Percentiles rank a stretch among this genome's conserved stretches.
phyloP scores from a whole-genome alignment of 2,113 vertebrate species.

The Chlamydotis undulata region DNA sequence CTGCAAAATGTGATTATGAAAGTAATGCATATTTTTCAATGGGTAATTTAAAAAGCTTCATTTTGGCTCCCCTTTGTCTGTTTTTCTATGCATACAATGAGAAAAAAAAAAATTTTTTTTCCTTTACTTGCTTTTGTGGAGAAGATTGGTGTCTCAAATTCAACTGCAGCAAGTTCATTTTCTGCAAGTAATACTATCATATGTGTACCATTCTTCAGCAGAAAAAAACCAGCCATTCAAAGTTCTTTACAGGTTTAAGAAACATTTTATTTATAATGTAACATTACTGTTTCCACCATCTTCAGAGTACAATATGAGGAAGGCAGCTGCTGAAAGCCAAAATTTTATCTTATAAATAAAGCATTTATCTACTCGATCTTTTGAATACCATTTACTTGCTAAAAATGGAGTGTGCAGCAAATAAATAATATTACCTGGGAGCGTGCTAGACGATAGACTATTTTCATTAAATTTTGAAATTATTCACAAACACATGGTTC shows the following conservation, averaged over 20 bases:
- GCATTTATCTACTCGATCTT: background rate
- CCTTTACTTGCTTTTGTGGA: background rate
- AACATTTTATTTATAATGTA: slow-evolving; percentile 19
- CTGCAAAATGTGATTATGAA: background rate
- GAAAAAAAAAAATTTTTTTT: background rate
- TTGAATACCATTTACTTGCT: slow-evolving; percentile 27
- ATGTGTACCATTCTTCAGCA: background rate
- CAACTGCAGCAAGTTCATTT: background rate
- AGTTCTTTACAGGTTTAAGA: background rate
- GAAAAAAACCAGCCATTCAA: background rate
- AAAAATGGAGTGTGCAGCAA: background rate
- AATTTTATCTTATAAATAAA: slow-evolving; percentile 26
- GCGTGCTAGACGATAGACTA: background rate
- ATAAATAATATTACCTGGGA: background rate
- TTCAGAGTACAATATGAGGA: background rate
- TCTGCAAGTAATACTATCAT: background rate
- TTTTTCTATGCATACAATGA: background rate
- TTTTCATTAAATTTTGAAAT: background rate
- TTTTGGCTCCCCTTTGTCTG: background rate
- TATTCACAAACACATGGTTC: background rate
- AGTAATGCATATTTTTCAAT: slow-evolving; percentile 23
- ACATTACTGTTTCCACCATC: background rate
- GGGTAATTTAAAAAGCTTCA: background rate
- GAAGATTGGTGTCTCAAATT: slow-evolving; percentile 19
- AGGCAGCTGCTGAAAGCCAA: background rate